Evolutionary conservation across 2,113 vertebrate species (phyloP).

Genomic region (Salvelinus fontinalis): DNA sequence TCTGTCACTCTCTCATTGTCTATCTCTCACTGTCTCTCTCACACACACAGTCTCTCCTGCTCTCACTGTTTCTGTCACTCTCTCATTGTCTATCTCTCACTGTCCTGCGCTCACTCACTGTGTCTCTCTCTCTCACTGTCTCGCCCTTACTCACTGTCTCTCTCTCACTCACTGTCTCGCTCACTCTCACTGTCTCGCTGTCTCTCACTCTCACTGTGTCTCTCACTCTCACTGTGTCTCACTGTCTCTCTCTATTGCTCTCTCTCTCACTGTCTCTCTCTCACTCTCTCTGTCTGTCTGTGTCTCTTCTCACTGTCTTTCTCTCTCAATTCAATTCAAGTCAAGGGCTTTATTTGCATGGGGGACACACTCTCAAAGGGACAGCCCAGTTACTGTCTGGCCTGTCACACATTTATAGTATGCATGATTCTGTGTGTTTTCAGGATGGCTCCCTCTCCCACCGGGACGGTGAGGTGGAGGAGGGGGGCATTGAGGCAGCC

Average conservation of each 20-base stretch:
- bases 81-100: too few species aligned
- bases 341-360: not conserved
- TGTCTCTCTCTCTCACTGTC: too few species aligned
- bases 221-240: too few species aligned
- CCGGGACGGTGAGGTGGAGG: constrained; percentile 64
- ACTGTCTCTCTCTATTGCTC: not conserved
- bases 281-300: not conserved
- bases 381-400: not conserved
- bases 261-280: not conserved
- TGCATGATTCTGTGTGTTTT: not conserved
- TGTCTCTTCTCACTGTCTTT: not conserved
- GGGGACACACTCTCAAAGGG: not conserved
- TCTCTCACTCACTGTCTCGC: too few species aligned
- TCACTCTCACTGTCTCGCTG: too few species aligned
- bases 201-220: too few species aligned
- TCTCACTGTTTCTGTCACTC: too few species aligned
- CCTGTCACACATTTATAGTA: not conserved
- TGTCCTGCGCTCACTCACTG: too few species aligned
- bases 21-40: too few species aligned
- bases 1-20: too few species aligned
- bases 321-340: not conserved
- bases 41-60: too few species aligned
- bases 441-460: constrained; percentile 35
- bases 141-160: too few species aligned
- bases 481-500: constrained; percentile 48